phyloP scores from a whole-genome alignment of 2,113 vertebrate genomes.

The Pholis gunnellus region DNA sequence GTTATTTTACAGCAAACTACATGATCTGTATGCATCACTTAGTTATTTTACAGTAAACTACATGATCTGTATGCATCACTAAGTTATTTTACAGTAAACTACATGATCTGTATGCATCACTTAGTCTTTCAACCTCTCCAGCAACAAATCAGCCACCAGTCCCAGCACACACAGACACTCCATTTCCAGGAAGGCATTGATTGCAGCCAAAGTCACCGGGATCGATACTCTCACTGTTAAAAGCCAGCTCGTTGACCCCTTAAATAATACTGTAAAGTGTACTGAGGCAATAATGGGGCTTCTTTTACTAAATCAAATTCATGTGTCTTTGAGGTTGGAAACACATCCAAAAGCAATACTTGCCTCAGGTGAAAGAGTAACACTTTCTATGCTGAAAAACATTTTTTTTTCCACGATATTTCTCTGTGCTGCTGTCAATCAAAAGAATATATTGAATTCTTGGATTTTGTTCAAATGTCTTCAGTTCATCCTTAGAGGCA shows the following conservation, averaged over 20 bases:
- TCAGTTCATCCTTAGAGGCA: slow-evolving; percentile 19
- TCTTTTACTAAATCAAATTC: slow-evolving; percentile 24
- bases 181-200: slow-evolving; percentile 70
- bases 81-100: background rate
- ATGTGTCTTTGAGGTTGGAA: slow-evolving; percentile 22
- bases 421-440: slow-evolving; percentile 4
- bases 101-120: slow-evolving; percentile 7
- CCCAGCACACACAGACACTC: slow-evolving; percentile 17
- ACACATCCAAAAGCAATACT: slow-evolving; percentile 13
- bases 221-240: slow-evolving; percentile 68
- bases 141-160: slow-evolving; percentile 56
- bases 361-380: background rate
- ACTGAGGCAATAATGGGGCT: slow-evolving; percentile 12
- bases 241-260: slow-evolving; percentile 53
- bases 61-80: slow-evolving; percentile 4
- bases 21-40: slow-evolving; percentile 1
- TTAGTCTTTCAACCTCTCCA: slow-evolving; percentile 4
- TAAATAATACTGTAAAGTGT: slow-evolving; percentile 48
- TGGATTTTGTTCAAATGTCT: slow-evolving; percentile 30
- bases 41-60: background rate
- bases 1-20: too few species aligned
- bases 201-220: slow-evolving; percentile 45
- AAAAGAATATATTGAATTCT: slow-evolving; percentile 8
- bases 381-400: background rate
- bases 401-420: background rate